A percentile compares a stretch with the other conserved stretches of the same genome.
phyloP scores from a whole-genome alignment of 1,140 invertebrate species.

The Hermetia illucens region DNA sequence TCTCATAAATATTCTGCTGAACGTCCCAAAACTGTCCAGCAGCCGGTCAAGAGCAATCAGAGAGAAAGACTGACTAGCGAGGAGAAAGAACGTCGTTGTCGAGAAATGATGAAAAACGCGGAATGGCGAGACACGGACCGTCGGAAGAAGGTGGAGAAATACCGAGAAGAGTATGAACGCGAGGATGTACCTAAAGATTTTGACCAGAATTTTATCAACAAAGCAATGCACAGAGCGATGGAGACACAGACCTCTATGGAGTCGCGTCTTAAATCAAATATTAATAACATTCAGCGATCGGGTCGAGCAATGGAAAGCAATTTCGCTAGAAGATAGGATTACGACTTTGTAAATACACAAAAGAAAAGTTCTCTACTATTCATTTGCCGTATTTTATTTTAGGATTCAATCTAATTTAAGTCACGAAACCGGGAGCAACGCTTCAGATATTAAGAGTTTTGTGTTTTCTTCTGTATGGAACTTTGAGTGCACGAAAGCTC shows the following conservation, averaged over 20 bases:
- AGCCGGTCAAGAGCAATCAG: slow-evolving; percentile 27
- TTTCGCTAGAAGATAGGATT: slow-evolving; percentile 43
- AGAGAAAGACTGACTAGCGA: slow-evolving; percentile 19
- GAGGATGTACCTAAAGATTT: slow-evolving; percentile 37
- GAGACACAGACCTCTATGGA: slow-evolving; percentile 50
- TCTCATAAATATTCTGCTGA: no score
- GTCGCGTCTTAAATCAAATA: slow-evolving; percentile 62
- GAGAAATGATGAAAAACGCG: slow-evolving; percentile 75
- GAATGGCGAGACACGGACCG: slow-evolving; percentile 53
- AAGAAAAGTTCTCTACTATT: no score
- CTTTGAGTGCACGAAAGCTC: no score
- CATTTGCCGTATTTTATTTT: no score
- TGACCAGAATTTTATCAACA: slow-evolving; percentile 37
- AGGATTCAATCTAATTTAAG: no score
- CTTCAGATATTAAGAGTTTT: no score
- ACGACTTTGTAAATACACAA: no score
- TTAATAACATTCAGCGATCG: slow-evolving; percentile 65
- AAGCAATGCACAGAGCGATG: slow-evolving; percentile 49
- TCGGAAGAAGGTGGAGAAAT: slow-evolving; percentile 43
- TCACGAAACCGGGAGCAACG: no score
- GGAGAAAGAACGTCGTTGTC: slow-evolving; percentile 53
- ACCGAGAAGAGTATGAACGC: slow-evolving; percentile 45
- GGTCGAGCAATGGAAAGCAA: slow-evolving; percentile 50
- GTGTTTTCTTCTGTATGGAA: no score
- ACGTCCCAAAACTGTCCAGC: no score